Evolutionary conservation across 2,888 invertebrate species (phyloP).

Genomic region (Octodonta nipae): DNA sequence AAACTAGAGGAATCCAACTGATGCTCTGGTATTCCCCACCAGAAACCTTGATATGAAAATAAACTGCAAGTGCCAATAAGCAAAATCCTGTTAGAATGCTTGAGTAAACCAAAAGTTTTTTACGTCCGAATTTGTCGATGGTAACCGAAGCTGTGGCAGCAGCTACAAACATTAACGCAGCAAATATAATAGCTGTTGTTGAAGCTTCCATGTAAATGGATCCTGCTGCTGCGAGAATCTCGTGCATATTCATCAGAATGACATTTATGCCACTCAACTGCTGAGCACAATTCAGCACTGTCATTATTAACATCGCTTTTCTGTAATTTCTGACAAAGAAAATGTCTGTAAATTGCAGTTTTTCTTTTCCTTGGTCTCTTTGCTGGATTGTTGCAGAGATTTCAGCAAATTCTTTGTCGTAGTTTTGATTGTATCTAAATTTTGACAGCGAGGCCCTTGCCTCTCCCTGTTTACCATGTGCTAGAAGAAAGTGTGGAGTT

Average conservation of each 20-base stretch:
- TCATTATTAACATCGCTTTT: constrained; percentile 30
- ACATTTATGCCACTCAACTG: constrained; percentile 33
- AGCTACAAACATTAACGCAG: constrained; percentile 28
- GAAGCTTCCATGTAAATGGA: constrained; percentile 25
- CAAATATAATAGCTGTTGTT: constrained; percentile 29
- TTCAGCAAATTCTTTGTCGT: constrained; percentile 27
- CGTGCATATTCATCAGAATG: constrained; percentile 33
- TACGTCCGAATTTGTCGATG: constrained; percentile 31
- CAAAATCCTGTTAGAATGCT: constrained; percentile 28
- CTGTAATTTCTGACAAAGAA: constrained; percentile 27
- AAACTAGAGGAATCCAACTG: constrained; percentile 29
- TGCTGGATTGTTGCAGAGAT: constrained; percentile 28
- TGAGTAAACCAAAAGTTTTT: constrained; percentile 26
- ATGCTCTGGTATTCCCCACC: constrained; percentile 21
- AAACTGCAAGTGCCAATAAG: constrained; percentile 25
- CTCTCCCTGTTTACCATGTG: constrained; percentile 22
- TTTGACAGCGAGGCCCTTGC: constrained; percentile 25
- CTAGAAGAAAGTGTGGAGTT: constrained; percentile 29
- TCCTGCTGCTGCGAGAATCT: constrained; percentile 27
- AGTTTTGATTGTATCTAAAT: constrained; percentile 19
- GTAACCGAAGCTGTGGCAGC: constrained; percentile 24
- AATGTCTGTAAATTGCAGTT: constrained; percentile 19
- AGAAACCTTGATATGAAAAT: constrained; percentile 26
- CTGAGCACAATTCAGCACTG: constrained; percentile 29
- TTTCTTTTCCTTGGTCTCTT: constrained; percentile 19